Evolutionary conservation across 2,797 vertebrate genomes (phyloP), one percentile per base, ranked within the genome.

Genomic region (Gastrophryne carolinensis): DNA sequence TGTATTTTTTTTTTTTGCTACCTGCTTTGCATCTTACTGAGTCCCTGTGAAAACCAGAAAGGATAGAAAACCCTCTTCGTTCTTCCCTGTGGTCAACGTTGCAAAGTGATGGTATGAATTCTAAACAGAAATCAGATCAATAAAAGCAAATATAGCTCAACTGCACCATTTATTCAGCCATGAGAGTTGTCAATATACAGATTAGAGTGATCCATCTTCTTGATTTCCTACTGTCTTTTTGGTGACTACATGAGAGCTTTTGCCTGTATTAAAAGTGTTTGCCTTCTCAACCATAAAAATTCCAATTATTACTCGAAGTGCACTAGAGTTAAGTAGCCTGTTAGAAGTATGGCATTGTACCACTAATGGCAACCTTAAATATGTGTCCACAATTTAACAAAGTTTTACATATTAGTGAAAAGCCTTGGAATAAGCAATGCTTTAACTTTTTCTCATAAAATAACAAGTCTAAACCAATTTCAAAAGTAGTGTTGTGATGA

Each of bases 131-230:
- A 78, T 66, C 72, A 83, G 88, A 95, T 97, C 95, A 87, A 98
- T 96, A 93, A 89, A 92, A 91, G 93, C 93, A 94, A 97, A 96
- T 93, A 94, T 94, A 95, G 92, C 94, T 95, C 93, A 96, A 98
- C 94, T 95, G 92, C 89, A 89, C 91, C 95, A 95, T 97, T 96
- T 96, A 95, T 96, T 95, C 93, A 94, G 90, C 93, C 91, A 92
- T 95, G 94, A 95, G 94, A 94, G 92, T 94, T 94, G 94, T 95
- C 94, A 94, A 97, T 98, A 95, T 91, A 91, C 90, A 94, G 94
- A 95, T 95, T 95, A 95, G 92, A 91, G 93, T 94, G 93, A 95
- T 96, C 93, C 88, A 93, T 98, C 95, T 95, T 93, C 93, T 93
- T 94, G 93, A 96, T 95, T 94, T 94, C 92, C 91, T 88, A 91